Percentiles rank a stretch among this genome's conserved stretches.
Evolutionary conservation across 2,888 invertebrate genomes (phyloP).

Genomic region (Encarsia formosa): DNA sequence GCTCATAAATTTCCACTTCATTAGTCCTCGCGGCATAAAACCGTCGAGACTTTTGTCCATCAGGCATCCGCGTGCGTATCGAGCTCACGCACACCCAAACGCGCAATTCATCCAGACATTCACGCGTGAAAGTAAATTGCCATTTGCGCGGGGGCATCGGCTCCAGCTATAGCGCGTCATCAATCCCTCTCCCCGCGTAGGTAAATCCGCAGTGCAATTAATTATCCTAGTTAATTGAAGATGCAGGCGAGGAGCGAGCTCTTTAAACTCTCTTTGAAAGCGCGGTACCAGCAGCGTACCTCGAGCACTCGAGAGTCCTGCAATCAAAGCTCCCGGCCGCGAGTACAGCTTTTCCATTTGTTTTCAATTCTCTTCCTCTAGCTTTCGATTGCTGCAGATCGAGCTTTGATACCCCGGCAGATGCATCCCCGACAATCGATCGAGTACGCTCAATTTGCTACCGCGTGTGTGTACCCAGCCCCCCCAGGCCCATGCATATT

Average conservation of each 20-base stretch:
- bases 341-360: conserved; percentile 29
- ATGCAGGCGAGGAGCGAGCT: conserved; percentile 25
- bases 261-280: too few relatives aligned
- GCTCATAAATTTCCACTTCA: too few relatives aligned
- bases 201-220: conserved; percentile 35
- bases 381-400: conserved; percentile 24
- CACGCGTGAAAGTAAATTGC: conserved; percentile 7
- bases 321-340: conserved; percentile 21
- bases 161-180: too few relatives aligned
- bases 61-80: not conserved
- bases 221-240: conserved; percentile 37
- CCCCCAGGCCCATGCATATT: conserved; percentile 18
- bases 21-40: too few relatives aligned
- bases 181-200: too few relatives aligned
- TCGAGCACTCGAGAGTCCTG: not conserved
- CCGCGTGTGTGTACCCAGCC: conserved; percentile 14
- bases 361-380: conserved; percentile 20
- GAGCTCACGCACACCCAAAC: not conserved
- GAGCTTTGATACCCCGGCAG: conserved; percentile 14
- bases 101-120: not conserved
- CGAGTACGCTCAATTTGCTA: conserved; percentile 24
- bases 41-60: too few relatives aligned
- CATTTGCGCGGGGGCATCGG: conserved; percentile 16
- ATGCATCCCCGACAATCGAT: conserved; percentile 10
- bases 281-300: too few relatives aligned